phyloP scores from a whole-genome alignment of 2,113 vertebrate species.

The Leucosticte australis region DNA sequence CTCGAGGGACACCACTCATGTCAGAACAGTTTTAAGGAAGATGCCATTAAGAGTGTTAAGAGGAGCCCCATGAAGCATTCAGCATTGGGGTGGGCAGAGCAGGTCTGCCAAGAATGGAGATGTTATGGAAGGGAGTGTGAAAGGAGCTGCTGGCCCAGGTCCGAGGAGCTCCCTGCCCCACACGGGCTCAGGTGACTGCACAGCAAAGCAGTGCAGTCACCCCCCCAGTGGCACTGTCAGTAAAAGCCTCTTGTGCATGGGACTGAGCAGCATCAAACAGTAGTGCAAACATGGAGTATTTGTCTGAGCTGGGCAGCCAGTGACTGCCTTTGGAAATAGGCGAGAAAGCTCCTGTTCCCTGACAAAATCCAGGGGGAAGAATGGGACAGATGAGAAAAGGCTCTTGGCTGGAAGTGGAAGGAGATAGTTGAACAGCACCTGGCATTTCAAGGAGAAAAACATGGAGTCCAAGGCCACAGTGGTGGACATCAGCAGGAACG shows the following conservation, averaged over 20 bases:
- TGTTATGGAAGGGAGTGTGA: neutral
- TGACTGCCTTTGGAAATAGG: rapidly evolving
- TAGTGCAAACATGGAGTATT: neutral
- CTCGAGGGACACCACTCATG: neutral
- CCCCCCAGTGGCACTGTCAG: neutral
- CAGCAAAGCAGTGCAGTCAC: neutral
- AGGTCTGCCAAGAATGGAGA: neutral
- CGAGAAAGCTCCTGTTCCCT: neutral
- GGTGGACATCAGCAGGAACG: neutral
- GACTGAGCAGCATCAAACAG: neutral
- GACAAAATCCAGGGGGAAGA: neutral
- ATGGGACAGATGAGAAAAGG: neutral
- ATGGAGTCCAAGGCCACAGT: neutral
- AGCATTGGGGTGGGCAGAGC: neutral
- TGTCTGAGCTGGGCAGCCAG: neutral
- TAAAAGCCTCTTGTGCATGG: rapidly evolving
- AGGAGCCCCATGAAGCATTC: neutral
- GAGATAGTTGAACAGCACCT: neutral
- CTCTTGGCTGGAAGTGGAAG: neutral
- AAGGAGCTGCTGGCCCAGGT: neutral
- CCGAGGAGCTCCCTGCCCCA: neutral
- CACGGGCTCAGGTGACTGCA: rapidly evolving
- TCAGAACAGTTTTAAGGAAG: neutral
- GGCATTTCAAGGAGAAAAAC: neutral
- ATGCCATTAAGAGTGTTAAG: neutral